Base-by-base conservation (phyloP, 2,113 vertebrate species). In the Callipepla squamata region DNA sequence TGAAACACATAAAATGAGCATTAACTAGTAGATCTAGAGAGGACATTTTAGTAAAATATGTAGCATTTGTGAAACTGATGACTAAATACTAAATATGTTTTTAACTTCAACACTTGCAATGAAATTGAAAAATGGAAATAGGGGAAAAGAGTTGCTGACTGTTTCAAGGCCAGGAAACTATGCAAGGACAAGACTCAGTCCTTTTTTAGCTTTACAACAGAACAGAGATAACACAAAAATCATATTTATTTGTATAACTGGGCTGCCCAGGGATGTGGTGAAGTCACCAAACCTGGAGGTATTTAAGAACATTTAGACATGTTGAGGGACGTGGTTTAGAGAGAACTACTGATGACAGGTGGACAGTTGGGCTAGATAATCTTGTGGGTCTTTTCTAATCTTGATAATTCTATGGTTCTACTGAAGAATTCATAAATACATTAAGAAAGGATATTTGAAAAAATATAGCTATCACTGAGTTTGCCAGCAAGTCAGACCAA, bases 21-120 rank as follows among this genome's bases (percentile, higher is more conserved):
- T 22, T 45, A 78, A 68, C 21, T 14, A 28, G 18, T 9, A 80
- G 14, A 40, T 8, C 17, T 6, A 78, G 45, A 63, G 18, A 47
- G 15, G 22, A 0, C 26, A 0, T 32, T 74, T 74, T 42, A 42
- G 62, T 42, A 26, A 28, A 30, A 30, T 30, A 30, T 18, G 11
- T 17, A 20, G 17, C 18, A 13, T 30, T 42, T 65, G n/a, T 65
- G 77, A 82, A 48, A 48, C 7, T 20, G 38, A 7, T 44, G 25
- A 9, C 38, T 67, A 13, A 63, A 73, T 3, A 19, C 7, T 47
- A 22, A 20, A 55, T 48, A 40, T 11, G 40, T 9, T 13, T 67
- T 20, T 50, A 73, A 51, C 4, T 67, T 40, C 34, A 66, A 55
- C 18, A 53, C 14, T 42, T 38, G 19, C 1, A 50, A 75, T 61